phyloP scores from a whole-genome alignment of 2,888 invertebrate species.

The Chrysina gloriosa region DNA sequence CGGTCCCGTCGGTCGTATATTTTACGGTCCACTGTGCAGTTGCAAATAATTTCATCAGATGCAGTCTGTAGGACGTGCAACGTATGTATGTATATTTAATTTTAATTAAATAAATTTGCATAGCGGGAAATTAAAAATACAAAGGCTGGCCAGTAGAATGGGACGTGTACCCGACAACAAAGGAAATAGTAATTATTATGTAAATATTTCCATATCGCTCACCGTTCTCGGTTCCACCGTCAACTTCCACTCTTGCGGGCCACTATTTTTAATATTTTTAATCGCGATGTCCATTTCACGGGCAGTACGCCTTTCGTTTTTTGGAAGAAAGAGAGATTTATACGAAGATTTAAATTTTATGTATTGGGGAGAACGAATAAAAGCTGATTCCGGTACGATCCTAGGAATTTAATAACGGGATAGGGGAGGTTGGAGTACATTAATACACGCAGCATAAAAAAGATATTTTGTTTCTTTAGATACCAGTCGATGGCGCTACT shows the following conservation, averaged over 20 bases:
- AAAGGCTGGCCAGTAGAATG: background rate
- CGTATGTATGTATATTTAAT: slow-evolving; percentile 29
- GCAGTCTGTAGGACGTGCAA: too few species aligned
- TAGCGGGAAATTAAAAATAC: slow-evolving; percentile 34
- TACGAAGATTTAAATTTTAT: background rate
- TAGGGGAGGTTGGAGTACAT: too few species aligned
- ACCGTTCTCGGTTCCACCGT: too few species aligned
- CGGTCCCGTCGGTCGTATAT: too few species aligned
- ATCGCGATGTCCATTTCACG: background rate
- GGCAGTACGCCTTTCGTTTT: background rate
- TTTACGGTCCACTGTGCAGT: too few species aligned
- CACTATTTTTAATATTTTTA: slow-evolving; percentile 30
- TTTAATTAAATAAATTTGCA: slow-evolving; percentile 38
- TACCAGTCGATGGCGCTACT: too few species aligned
- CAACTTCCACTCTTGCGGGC: too few species aligned
- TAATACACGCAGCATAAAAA: too few species aligned
- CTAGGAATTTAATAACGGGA: too few species aligned
- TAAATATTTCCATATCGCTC: slow-evolving; percentile 35
- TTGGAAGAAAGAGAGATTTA: background rate
- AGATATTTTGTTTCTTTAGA: too few species aligned
- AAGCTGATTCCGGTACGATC: too few species aligned
- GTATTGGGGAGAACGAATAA: too few species aligned
- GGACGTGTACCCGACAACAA: background rate
- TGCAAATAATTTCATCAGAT: background rate
- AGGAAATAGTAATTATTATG: slow-evolving; percentile 38